Percentiles rank a stretch among this genome's conserved stretches.
Conservation (phyloP, 1,140 invertebrate genomes). For the Halotydeus destructor region DNA sequence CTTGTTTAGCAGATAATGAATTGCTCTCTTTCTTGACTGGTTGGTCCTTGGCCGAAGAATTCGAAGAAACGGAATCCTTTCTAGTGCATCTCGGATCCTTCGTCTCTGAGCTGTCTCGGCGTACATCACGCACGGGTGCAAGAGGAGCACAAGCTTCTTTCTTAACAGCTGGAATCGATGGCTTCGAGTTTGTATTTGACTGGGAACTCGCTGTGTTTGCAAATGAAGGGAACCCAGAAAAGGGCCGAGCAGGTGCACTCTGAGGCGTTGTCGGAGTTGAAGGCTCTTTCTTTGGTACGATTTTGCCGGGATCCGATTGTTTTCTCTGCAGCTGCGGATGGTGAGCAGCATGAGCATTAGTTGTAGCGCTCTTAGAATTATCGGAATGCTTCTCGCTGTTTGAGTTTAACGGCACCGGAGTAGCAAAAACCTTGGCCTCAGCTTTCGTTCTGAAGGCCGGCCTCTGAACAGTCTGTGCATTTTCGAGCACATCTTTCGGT, state of each 20-base stretch:
- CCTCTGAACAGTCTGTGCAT: constrained; percentile 9
- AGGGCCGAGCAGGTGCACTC: constrained; percentile 5
- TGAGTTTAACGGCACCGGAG: too few relatives aligned
- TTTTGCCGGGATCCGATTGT: constrained; percentile 9
- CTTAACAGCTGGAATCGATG: constrained; percentile 1
- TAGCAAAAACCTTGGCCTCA: constrained; percentile 24
- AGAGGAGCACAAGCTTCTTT: too few relatives aligned
- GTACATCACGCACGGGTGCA: background rate
- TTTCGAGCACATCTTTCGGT: constrained; percentile 31
- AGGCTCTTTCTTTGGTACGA: constrained; percentile 7
- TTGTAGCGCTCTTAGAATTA: too few relatives aligned
- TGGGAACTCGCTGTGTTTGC: background rate
- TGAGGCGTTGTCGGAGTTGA: constrained; percentile 7
- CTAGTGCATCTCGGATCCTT: constrained; percentile 13
- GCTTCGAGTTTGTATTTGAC: constrained; percentile 6
- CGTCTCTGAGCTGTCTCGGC: background rate
- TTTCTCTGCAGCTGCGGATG: constrained; percentile 5
- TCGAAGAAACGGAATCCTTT: too few relatives aligned
- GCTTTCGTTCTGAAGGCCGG: constrained; percentile 23
- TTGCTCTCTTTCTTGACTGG: too few relatives aligned
- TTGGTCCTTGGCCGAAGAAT: too few relatives aligned
- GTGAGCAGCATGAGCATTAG: constrained; percentile 2
- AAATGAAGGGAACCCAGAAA: constrained; percentile 4
- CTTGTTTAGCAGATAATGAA: background rate
- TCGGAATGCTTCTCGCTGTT: too few relatives aligned